Evolutionary conservation across 2,888 invertebrate species (phyloP).

Genomic region (Eilema depressum): DNA sequence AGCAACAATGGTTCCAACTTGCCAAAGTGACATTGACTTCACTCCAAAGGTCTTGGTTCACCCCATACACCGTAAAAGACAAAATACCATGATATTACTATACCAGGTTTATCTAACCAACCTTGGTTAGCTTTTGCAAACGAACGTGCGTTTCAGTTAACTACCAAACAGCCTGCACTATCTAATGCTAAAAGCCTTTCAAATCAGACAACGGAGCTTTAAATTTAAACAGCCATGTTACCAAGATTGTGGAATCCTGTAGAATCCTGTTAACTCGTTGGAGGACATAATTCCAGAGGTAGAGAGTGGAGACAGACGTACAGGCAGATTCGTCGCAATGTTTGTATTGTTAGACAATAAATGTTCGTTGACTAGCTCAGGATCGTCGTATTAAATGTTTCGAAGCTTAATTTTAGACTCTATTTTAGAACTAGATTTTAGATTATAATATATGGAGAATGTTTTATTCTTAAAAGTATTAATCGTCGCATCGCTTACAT

Average conservation of each 20-base stretch:
- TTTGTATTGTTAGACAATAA: conserved; percentile 34
- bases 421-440: not conserved
- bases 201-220: conserved; percentile 31
- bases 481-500: no score
- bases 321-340: conserved; percentile 21
- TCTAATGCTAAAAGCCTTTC: not conserved
- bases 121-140: no score
- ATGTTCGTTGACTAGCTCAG: conserved; percentile 36
- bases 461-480: no score
- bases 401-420: conserved; percentile 6
- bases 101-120: no score
- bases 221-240: conserved; percentile 33
- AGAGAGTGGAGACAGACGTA: conserved; percentile 7
- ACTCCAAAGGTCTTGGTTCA: no score
- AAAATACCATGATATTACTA: not conserved
- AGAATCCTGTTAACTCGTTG: conserved; percentile 45
- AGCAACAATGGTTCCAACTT: not conserved
- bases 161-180: not conserved
- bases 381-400: conserved; percentile 32
- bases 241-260: conserved; percentile 47
- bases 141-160: not conserved
- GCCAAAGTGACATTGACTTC: not conserved
- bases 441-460: not conserved
- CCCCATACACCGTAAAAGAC: not conserved
- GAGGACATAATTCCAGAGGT: conserved; percentile 45